Evolutionary conservation across 2,113 vertebrate species (phyloP), one percentile per base, ranked within the genome.

Genomic region (Rhinoptilus africanus): DNA sequence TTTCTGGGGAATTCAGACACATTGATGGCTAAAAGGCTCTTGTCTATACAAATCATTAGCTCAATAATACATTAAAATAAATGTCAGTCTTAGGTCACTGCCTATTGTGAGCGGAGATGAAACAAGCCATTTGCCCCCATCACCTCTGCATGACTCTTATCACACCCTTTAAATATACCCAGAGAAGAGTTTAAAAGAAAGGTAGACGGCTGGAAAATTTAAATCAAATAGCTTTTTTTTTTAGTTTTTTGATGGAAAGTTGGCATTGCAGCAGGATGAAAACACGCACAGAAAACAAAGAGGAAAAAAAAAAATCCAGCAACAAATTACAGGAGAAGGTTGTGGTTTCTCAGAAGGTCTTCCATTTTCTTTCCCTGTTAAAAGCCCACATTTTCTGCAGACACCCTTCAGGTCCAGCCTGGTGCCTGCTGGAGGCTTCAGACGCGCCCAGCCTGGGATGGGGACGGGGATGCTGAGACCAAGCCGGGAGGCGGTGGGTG

Each of bases 51-150:
- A 82, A 45, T 23, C 59, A 32, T 34, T 20, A 39, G 24, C 57
- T 88, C 75, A 39, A 12, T 27, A 53, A 50, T 6, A 59, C 48
- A 63, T 56, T 37, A 68, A 92, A 89, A 85, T 18, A 26, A 47
- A 76, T 51, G 86, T 83, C 89, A 75, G 48, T 13, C 20, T 56
- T 5, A n/a, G 82, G 89, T 85, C 71, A 50, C 16, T 0, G 5
- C 0, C 0, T 10, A 14, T 12, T 45, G 60, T n/a, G 78, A 71
- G 15, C 34, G 19, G 37, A 79, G 56, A 24, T 11, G 51, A 41
- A 68, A 82, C 0, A 16, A 63, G 32, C 32, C 28, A 2, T n/a
- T 88, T 74, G 62, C 13, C 69, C 73, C 47, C 1, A 0, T 30
- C 77, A 54, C 57, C 73, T 45, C 78, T 14, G 39, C 59, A 13